phyloP scores from a whole-genome alignment of 2,113 vertebrate genomes.

The Carassius gibelio region DNA sequence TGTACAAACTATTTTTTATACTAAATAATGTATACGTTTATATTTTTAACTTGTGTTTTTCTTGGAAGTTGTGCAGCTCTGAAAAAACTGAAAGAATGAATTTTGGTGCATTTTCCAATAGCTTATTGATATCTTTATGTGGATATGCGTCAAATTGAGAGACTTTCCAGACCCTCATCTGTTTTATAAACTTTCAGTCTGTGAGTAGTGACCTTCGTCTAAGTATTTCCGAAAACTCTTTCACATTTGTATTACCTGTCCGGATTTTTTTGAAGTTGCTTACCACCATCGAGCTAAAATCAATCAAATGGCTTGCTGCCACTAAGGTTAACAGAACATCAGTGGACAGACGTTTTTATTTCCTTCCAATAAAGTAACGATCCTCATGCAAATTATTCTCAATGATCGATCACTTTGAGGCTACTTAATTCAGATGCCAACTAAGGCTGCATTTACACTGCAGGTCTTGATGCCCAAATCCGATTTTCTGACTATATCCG shows the following conservation, averaged over 20 bases:
- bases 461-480: too few species aligned
- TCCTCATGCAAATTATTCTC: slow-evolving; percentile 17
- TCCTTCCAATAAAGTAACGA: slow-evolving; percentile 34
- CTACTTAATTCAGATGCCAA: slow-evolving; percentile 40
- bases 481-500: too few species aligned
- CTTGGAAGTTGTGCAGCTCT: background rate
- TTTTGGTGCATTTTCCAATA: background rate
- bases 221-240: background rate
- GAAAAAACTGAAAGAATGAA: background rate
- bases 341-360: slow-evolving; percentile 30
- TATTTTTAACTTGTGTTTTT: background rate
- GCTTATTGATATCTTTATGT: background rate
- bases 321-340: background rate
- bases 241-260: slow-evolving; percentile 18
- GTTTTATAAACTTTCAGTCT: background rate
- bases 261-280: slow-evolving; percentile 7
- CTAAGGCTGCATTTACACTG: background rate
- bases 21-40: background rate
- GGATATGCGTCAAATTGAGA: background rate
- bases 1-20: background rate
- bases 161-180: background rate
- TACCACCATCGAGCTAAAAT: background rate
- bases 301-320: slow-evolving; percentile 28
- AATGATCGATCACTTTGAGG: slow-evolving; percentile 16
- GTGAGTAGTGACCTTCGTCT: background rate